Conservation (phyloP, 1,140 invertebrate species). For the Brachionus asplanchnoidis region DNA sequence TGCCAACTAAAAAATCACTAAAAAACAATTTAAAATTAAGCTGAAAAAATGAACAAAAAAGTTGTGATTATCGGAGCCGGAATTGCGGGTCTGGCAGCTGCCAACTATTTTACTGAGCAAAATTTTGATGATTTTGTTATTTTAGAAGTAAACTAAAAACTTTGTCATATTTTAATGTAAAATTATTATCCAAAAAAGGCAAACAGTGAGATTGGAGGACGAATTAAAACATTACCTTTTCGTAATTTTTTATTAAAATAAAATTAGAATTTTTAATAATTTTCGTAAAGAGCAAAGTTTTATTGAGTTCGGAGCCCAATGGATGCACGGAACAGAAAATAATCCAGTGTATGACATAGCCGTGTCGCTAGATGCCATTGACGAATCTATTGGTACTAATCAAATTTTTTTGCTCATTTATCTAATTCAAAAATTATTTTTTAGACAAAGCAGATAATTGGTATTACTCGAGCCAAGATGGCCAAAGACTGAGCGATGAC, state of each 20-base stretch:
- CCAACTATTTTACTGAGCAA: conserved; percentile 47
- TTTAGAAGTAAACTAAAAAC: conserved; percentile 48
- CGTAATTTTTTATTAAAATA: conserved; percentile 44
- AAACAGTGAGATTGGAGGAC: conserved; percentile 49
- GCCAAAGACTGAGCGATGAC: background rate
- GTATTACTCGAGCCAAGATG: conserved; percentile 35
- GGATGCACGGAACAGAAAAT: conserved; percentile 39
- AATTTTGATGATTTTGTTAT: conserved; percentile 52
- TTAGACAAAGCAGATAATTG: background rate
- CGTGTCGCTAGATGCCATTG: background rate
- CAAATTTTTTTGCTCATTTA: background rate
- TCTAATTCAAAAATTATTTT: background rate
- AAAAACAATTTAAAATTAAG: background rate
- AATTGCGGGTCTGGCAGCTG: conserved; percentile 53
- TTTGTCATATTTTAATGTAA: background rate
- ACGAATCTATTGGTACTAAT: background rate
- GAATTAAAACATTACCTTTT: conserved; percentile 52
- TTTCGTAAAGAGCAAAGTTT: background rate
- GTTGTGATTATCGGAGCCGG: conserved; percentile 53
- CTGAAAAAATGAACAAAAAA: background rate
- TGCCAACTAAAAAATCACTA: too few relatives aligned
- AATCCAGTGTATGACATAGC: conserved; percentile 41
- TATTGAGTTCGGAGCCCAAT: conserved; percentile 41
- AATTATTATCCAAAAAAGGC: conserved; percentile 25
- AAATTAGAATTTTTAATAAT: background rate